Base-by-base conservation (phyloP, 2,113 vertebrate genomes). In the Hemibagrus wyckioides region DNA sequence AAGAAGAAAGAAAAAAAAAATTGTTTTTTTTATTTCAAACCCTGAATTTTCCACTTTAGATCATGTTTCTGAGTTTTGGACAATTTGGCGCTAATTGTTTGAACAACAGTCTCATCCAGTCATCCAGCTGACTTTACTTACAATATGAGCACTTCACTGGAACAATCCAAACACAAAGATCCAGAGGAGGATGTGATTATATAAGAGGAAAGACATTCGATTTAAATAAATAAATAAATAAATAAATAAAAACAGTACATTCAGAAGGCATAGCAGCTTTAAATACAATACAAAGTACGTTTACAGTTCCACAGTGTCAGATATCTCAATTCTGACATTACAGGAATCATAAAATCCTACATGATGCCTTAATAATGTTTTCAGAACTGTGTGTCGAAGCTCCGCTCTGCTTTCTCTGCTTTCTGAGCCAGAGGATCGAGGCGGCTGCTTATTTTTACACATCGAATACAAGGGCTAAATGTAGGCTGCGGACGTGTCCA, bases 371-470 rank as follows among this genome's bases (percentile, higher is more conserved):
- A 54, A 75, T 75, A 48, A 50, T 33, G 48, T 54, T 19, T 19
- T 19, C 41, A 76, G n/a, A 56, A 80, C 33, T 5, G 30, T 15
- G 21, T 21, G 30, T 3, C 2, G 14, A 23, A 30, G 28, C 9
- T 30, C 79, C 21, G 7, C 52, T 39, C 79, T 80, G 79, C 79
- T 25, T 21, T 33, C 76, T 44, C 3, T 13, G n/a, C n/a, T n/a
- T n/a, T n/a, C n/a, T n/a, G n/a, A 54, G 52, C 3, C 77, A 80
- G 50, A n/a, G 21, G 54, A 11, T 56, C 13, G 52, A 36, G 48
- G 48, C 76, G n/a, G 50, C 30, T 14, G 17, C 48, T 52, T 54
- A 56, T 84, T 84, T 84, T 84, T 56, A 69, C n/a, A 71, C 50
- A 39, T 21, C 0, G 41, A 71, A 28, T 11, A 73, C 13, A 21